These are phyloP conservation scores for Corythaixoides concolor DNA, from an alignment of 2,113 vertebrate genomes.

Conservation along the genomic window DNA sequence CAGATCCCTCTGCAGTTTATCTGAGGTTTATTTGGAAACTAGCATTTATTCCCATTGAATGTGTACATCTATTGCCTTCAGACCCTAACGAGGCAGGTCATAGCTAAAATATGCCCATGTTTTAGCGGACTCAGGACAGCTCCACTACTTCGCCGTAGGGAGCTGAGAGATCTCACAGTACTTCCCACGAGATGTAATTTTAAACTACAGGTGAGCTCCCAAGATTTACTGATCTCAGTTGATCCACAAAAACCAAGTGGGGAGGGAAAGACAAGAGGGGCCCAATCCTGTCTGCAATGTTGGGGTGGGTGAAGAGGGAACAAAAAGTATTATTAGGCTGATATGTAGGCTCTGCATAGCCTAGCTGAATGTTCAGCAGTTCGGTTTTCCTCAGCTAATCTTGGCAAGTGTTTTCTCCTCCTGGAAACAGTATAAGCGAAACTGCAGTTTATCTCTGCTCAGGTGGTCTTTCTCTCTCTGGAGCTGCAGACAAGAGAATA, in stretches of 20 bases:
- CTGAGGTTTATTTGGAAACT: neutral
- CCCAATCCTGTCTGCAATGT: neutral
- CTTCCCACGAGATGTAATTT: neutral
- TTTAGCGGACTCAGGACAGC: neutral
- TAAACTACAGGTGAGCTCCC: neutral
- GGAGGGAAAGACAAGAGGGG: accelerated
- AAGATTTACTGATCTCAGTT: neutral
- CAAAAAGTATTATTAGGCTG: neutral
- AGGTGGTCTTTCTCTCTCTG: neutral
- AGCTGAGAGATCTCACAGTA: neutral
- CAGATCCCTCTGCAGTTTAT: neutral
- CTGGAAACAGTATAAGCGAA: neutral
- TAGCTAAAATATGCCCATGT: neutral
- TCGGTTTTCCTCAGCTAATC: neutral
- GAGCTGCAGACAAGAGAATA: neutral
- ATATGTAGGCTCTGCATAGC: neutral
- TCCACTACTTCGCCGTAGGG: accelerated
- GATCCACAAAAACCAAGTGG: neutral
- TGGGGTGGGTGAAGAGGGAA: neutral
- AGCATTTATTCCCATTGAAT: neutral
- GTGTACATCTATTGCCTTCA: neutral
- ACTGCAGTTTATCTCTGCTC: neutral
- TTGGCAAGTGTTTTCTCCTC: neutral
- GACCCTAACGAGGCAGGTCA: neutral
- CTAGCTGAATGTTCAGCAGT: neutral